Conservation (phyloP, 2,888 invertebrate species). For the Cheilosia vernalis region DNA sequence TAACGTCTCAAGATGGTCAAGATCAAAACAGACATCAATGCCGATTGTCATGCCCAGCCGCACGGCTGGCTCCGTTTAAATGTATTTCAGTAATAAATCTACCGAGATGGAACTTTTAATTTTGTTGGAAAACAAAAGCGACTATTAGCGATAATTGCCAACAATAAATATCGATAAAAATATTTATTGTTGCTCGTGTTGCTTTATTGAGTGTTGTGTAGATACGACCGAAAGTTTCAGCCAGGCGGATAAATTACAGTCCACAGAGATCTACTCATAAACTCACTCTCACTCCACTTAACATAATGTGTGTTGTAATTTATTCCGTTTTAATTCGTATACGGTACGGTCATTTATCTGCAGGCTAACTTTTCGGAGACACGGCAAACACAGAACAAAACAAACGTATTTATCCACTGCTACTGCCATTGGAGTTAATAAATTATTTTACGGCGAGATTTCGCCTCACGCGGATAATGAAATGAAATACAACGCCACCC, state of each 20-base stretch:
- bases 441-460: constrained; percentile 56
- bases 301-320: constrained; percentile 66
- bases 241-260: constrained; percentile 34
- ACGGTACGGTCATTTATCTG: constrained; percentile 59
- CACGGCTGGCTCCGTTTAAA: constrained; percentile 34
- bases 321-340: constrained; percentile 61
- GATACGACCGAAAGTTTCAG: constrained; percentile 3
- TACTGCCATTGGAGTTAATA: constrained; percentile 48
- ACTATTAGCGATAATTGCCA: constrained; percentile 43
- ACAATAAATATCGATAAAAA: constrained; percentile 46
- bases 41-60: not conserved
- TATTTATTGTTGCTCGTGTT: constrained; percentile 45
- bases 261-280: not conserved
- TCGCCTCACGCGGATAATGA: constrained; percentile 56
- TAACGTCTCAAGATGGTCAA: constrained; percentile 40
- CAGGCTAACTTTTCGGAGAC: constrained; percentile 32
- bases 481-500: constrained; percentile 62
- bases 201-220: constrained; percentile 43
- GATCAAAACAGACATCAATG: constrained; percentile 10
- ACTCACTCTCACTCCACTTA: constrained; percentile 18
- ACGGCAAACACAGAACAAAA: constrained; percentile 17
- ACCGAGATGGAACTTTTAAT: constrained; percentile 42
- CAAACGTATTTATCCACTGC: constrained; percentile 38
- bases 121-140: constrained; percentile 50
- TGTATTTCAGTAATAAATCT: constrained; percentile 45